Evolutionary conservation across 2,797 vertebrate genomes (phyloP).

Genomic region (Halcyon leucocephala): DNA sequence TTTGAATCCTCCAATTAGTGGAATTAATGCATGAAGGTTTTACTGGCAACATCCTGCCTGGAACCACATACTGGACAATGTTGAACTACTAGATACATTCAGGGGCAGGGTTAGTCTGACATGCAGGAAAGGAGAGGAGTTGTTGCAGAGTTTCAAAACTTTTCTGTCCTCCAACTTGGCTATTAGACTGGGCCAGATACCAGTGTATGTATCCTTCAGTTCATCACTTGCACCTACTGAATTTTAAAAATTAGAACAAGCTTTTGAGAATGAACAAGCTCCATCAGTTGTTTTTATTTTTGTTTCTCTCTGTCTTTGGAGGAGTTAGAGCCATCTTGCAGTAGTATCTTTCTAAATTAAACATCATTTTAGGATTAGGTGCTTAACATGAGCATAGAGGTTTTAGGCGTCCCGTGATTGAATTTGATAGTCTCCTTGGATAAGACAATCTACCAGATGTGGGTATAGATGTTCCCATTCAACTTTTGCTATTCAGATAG

Average conservation of each 20-base stretch:
- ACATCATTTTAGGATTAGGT: neutral
- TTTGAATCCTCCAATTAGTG: neutral
- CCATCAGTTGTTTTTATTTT: neutral
- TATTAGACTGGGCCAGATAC: neutral
- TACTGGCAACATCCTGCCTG: conserved; percentile 3
- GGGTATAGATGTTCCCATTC: neutral
- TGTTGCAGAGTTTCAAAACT: neutral
- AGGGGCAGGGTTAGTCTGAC: neutral
- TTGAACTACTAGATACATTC: neutral
- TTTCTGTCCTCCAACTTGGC: neutral
- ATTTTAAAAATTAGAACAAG: neutral
- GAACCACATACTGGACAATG: neutral
- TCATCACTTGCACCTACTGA: neutral
- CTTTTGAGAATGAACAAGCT: neutral
- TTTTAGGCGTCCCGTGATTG: neutral
- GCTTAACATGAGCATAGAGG: neutral
- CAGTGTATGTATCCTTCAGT: neutral
- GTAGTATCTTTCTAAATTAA: neutral
- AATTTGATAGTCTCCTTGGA: neutral
- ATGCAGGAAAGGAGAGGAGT: neutral
- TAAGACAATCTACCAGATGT: neutral
- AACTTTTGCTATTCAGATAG: neutral
- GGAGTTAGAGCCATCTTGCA: neutral
- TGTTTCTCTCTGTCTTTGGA: neutral
- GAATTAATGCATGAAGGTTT: neutral